These are phyloP conservation scores for Oreonectes daqikongensis DNA, from an alignment of 2,797 vertebrate genomes.

Conservation along the genomic window DNA sequence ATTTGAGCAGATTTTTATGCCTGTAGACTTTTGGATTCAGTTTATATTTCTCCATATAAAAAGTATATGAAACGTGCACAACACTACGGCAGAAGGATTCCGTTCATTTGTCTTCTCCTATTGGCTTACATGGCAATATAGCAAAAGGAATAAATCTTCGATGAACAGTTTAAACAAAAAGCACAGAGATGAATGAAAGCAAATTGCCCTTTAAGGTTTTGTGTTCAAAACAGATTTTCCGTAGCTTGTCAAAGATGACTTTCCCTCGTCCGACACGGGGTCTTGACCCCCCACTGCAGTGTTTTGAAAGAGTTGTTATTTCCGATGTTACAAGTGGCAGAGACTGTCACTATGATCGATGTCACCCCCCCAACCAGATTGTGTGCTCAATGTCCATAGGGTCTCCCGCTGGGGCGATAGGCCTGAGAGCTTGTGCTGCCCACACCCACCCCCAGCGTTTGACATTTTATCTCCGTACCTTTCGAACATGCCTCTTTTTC, in stretches of 20 bases:
- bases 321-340: slow-evolving; percentile 40
- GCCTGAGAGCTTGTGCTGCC: slow-evolving; percentile 27
- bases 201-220: slow-evolving; percentile 42
- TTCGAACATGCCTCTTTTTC: slow-evolving; percentile 20
- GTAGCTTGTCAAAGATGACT: slow-evolving; percentile 43
- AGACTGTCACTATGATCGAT: slow-evolving; percentile 55
- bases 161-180: slow-evolving; percentile 19
- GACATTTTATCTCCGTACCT: slow-evolving; percentile 46
- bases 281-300: slow-evolving; percentile 37
- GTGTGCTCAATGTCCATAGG: slow-evolving; percentile 45
- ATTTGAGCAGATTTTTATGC: slow-evolving; percentile 23
- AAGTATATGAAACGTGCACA: slow-evolving; percentile 1
- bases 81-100: neutral
- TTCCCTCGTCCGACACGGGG: slow-evolving; percentile 28
- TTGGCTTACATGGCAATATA: neutral
- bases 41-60: slow-evolving; percentile 24
- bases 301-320: slow-evolving; percentile 50
- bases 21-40: slow-evolving; percentile 17
- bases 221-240: slow-evolving; percentile 37
- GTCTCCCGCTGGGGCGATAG: slow-evolving; percentile 45
- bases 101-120: slow-evolving; percentile 12
- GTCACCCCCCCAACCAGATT: slow-evolving; percentile 49
- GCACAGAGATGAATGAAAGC: neutral
- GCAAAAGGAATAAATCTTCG: slow-evolving; percentile 9
- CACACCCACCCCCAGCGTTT: slow-evolving; percentile 24